Evolutionary conservation across 2,113 vertebrate species (phyloP), one percentile per base, ranked within the genome.

Genomic region (Cacatua alba): DNA sequence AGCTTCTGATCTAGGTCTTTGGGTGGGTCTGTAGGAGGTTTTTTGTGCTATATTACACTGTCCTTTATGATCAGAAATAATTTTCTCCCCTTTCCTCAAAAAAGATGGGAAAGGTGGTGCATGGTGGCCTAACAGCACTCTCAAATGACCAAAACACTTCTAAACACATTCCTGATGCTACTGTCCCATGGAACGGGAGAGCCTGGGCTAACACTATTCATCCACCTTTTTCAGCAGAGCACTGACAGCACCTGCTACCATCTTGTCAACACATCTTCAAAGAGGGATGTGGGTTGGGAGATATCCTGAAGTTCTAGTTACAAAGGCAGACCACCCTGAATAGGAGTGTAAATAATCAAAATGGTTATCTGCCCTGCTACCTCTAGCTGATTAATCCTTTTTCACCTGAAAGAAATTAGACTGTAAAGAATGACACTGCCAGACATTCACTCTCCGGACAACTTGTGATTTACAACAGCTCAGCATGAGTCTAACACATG

Each of bases 321-420:
- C 43, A 44, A 59, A 83, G 55, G 49, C 25, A 86, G 88, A 86
- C 37, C 71, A 63, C 46, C 64, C 69, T 31, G 39, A 84, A 16
- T 44, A 71, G 8, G 10, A 55, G 26, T 28, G 23, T 48, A 68
- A 95, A 88, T 53, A 86, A 77, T 28, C 43, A 51, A 60, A 84
- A 48, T 5, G 6, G 15, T 64, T 93, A 82, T 89, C 55, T 43
- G 67, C 39, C 33, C 9, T 41, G 29, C 43, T 86, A 72, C 48
- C 31, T 79, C 62, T 43, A 78, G 44, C 57, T 84, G 86, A 90
- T 0, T 35, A 79, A 77, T 84, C 46, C 82, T 82, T 67, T 72
- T 71, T 95, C 92, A 94, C 82, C 88, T 88, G 82, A 67, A 90
- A 91, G 65, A 89, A 92, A 87, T 64, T 62, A 92, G 68, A 83